Percentiles rank a stretch among this genome's conserved stretches.
These are phyloP conservation scores for Picathartes gymnocephalus DNA, from an alignment of 2,113 vertebrate genomes.

Conservation along the genomic window DNA sequence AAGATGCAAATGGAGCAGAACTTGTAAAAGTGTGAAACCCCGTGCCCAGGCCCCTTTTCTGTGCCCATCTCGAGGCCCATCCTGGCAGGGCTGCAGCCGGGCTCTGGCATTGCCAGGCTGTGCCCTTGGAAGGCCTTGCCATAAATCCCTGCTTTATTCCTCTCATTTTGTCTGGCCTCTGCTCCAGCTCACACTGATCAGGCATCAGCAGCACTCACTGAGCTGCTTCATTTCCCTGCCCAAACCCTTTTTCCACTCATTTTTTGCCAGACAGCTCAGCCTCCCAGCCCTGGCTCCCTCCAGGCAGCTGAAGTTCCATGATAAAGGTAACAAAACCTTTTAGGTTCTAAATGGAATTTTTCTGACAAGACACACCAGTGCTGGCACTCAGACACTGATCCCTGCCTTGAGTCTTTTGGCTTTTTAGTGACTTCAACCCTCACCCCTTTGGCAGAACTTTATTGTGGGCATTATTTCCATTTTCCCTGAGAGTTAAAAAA, in stretches of 20 bases:
- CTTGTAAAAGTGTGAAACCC: too few species aligned
- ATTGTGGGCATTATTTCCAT: neutral
- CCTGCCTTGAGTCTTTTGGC: neutral
- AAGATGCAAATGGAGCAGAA: too few species aligned
- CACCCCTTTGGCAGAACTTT: neutral
- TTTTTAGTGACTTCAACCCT: neutral
- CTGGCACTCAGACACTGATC: neutral
- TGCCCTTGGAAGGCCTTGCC: too few species aligned
- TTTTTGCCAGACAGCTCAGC: neutral
- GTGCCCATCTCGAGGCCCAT: too few species aligned
- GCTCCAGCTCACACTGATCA: too few species aligned
- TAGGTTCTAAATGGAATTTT: neutral
- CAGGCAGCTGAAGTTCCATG: neutral
- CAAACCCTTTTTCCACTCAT: neutral
- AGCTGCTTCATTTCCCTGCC: neutral
- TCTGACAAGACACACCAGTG: neutral
- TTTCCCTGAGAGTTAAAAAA: neutral
- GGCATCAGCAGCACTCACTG: fast-evolving
- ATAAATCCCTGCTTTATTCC: too few species aligned
- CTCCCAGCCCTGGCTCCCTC: neutral
- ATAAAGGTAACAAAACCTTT: neutral
- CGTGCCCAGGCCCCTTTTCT: too few species aligned
- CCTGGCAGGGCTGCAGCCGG: too few species aligned
- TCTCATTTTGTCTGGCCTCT: too few species aligned
- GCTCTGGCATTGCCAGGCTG: too few species aligned